Evolutionary conservation across 2,113 vertebrate genomes (phyloP).

Genomic region (Eurystomus gularis): DNA sequence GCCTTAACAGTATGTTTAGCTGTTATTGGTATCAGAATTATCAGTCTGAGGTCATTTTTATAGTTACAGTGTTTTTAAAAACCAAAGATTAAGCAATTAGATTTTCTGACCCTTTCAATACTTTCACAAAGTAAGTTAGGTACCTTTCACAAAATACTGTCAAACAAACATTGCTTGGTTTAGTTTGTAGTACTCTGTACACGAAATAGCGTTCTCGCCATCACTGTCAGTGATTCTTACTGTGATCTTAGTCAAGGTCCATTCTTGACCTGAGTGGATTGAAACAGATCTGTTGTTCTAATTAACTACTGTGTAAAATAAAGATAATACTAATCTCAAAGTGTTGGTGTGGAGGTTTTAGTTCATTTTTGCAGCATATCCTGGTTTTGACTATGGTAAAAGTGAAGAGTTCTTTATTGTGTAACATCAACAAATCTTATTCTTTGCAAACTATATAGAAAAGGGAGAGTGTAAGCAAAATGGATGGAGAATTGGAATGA

Average conservation of each 20-base stretch:
- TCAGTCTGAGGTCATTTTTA: background rate
- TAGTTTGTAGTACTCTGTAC: background rate
- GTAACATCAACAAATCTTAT: background rate
- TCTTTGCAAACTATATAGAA: background rate
- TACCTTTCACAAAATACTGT: background rate
- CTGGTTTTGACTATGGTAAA: background rate
- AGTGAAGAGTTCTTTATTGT: background rate
- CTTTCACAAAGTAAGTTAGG: background rate
- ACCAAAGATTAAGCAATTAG: background rate
- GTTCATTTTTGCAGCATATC: background rate
- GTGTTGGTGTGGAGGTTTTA: background rate
- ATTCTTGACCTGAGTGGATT: background rate
- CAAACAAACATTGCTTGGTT: background rate
- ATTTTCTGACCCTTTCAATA: background rate
- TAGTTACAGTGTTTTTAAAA: background rate
- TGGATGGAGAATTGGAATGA: background rate
- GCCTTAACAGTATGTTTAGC: background rate
- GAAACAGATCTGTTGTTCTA: background rate
- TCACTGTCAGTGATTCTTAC: background rate
- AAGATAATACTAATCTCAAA: background rate
- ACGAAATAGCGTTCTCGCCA: background rate
- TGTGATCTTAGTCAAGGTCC: background rate
- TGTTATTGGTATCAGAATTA: background rate
- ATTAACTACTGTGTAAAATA: background rate
- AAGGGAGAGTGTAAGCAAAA: background rate